These are phyloP conservation scores for Rhynchonema sp. DNA, from an alignment of 2,888 invertebrate genomes.

Conservation along the genomic window DNA sequence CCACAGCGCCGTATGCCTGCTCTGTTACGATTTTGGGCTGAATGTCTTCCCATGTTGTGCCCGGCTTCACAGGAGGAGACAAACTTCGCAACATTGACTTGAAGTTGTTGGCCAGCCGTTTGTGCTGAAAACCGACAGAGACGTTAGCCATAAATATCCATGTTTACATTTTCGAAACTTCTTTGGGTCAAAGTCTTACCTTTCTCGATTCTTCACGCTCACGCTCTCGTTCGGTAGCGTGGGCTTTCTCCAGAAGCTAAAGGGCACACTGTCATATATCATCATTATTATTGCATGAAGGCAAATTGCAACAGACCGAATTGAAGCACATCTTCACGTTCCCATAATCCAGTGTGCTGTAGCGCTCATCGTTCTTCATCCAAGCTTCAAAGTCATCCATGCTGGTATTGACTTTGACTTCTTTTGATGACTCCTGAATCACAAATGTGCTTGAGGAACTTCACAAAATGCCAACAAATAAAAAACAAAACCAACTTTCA, in stretches of 20 bases:
- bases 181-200: constrained; percentile 27
- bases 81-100: constrained; percentile 56
- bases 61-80: constrained; percentile 46
- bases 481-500: constrained; percentile 47
- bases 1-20: constrained; percentile 54
- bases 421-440: constrained; percentile 58
- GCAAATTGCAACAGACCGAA: constrained; percentile 39
- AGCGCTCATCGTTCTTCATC: constrained; percentile 66
- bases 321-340: constrained; percentile 94
- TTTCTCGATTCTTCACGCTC: constrained; percentile 76
- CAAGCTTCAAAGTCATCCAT: constrained; percentile 89
- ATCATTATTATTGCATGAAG: too few species aligned
- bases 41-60: constrained; percentile 56
- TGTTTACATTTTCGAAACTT: too few species aligned
- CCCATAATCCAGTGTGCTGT: constrained; percentile 82
- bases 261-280: too few species aligned
- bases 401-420: constrained; percentile 55
- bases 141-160: too few species aligned
- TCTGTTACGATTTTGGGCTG: constrained; percentile 51
- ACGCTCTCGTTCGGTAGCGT: constrained; percentile 63
- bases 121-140: constrained; percentile 23
- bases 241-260: constrained; percentile 36
- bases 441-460: too few species aligned
- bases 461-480: too few species aligned
- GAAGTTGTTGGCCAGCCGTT: constrained; percentile 55